Evolutionary conservation across 2,888 invertebrate species (phyloP).

Genomic region (Brachypalpus laphriformis): DNA sequence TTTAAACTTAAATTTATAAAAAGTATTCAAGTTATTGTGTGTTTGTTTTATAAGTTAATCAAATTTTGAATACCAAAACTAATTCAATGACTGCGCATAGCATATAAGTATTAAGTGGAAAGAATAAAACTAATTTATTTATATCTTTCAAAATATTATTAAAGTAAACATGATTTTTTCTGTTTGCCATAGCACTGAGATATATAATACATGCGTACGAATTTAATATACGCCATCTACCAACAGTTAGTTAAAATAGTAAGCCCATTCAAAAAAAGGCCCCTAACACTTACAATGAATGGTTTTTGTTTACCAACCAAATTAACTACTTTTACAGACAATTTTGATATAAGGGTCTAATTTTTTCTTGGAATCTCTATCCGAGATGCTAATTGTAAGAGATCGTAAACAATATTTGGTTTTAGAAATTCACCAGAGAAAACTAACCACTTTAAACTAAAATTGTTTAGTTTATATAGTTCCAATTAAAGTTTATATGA

Average conservation of each 20-base stretch:
- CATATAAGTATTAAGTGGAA: not conserved
- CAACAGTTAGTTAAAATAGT: not conserved
- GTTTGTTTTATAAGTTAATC: too few species aligned
- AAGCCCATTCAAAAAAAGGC: not conserved
- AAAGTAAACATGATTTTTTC: not conserved
- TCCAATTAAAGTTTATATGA: not conserved
- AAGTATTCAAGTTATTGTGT: too few species aligned
- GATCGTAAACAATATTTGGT: not conserved
- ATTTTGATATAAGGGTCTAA: not conserved
- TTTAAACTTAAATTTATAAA: too few species aligned
- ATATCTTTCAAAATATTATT: not conserved
- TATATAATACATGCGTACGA: not conserved
- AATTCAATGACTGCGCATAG: not conserved
- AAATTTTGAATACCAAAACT: not conserved
- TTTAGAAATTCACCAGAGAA: not conserved
- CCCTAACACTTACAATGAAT: not conserved
- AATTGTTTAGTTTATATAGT: not conserved
- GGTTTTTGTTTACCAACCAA: not conserved
- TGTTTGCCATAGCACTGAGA: too few species aligned
- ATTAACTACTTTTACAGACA: not conserved
- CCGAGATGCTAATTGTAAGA: slow-evolving; percentile 6
- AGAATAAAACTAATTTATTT: not conserved
- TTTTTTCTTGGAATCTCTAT: slow-evolving; percentile 3
- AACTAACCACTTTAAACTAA: slow-evolving; percentile 26
- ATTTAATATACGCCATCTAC: not conserved